phyloP scores from a whole-genome alignment of 1,140 invertebrate species.

The Bombus sylvicola region DNA sequence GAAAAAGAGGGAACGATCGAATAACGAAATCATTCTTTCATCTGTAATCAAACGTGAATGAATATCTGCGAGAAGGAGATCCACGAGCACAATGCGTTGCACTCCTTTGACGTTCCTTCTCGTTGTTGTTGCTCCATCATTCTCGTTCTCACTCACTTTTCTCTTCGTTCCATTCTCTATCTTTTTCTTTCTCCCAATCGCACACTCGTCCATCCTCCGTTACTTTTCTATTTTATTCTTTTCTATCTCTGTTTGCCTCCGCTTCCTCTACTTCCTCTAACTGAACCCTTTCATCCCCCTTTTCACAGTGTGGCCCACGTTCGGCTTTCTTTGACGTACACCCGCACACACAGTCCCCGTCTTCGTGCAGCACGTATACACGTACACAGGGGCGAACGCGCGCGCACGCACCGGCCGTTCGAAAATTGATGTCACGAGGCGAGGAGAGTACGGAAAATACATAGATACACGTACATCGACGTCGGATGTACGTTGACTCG shows the following conservation, averaged over 20 bases:
- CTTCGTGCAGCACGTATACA: conserved; percentile 16
- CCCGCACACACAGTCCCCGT: background rate
- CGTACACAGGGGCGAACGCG: background rate
- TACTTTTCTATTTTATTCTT: background rate
- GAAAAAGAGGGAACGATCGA: background rate
- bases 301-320: conserved; percentile 40
- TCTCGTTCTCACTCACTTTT: background rate
- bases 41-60: conserved; percentile 14
- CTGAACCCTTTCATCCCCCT: conserved; percentile 21
- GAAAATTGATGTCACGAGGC: conserved; percentile 63
- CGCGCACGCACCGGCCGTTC: conserved; percentile 24
- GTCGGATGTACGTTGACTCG: conserved; percentile 58
- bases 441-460: conserved; percentile 50
- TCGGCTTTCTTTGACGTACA: conserved; percentile 48
- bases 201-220: background rate
- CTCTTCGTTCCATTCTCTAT: background rate
- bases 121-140: conserved; percentile 5
- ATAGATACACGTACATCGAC: conserved; percentile 36
- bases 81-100: conserved; percentile 12
- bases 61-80: background rate
- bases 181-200: too few relatives aligned
- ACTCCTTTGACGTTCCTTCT: conserved; percentile 13
- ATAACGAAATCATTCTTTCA: conserved; percentile 22
- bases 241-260: background rate
- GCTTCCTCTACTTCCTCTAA: background rate